A percentile compares a stretch with the other conserved stretches of the same genome.
These are phyloP conservation scores for Panurus biarmicus DNA, from an alignment of 2,113 vertebrate genomes.

Conservation along the genomic window DNA sequence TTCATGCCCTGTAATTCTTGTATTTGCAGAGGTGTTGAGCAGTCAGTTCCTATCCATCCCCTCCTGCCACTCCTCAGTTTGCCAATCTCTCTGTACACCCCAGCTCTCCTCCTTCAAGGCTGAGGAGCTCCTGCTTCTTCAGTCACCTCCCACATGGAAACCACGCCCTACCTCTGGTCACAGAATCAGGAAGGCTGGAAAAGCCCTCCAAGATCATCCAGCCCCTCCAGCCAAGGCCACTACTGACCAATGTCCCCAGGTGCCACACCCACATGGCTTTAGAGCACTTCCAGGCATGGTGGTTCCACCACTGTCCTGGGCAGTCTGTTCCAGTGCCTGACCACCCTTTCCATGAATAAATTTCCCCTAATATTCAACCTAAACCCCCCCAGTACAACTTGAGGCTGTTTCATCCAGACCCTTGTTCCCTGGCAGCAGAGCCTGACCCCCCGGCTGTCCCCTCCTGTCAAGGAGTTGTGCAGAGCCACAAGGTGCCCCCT, in stretches of 20 bases:
- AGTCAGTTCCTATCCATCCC: background rate
- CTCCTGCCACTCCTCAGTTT: background rate
- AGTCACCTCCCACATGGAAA: background rate
- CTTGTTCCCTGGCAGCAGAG: background rate
- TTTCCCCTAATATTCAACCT: no score
- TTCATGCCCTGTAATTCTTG: background rate
- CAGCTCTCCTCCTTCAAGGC: background rate
- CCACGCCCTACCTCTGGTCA: background rate
- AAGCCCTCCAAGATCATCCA: background rate
- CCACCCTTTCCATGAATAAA: no score
- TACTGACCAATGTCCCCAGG: rapidly evolving
- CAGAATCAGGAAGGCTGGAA: background rate
- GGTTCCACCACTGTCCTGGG: background rate
- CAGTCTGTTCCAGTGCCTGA: background rate
- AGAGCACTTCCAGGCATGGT: background rate
- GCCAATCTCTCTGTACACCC: background rate
- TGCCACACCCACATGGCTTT: background rate
- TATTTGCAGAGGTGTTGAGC: background rate
- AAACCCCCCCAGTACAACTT: rapidly evolving
- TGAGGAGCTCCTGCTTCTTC: background rate
- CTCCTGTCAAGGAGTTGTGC: background rate
- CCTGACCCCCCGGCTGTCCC: rapidly evolving
- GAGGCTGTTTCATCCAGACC: background rate
- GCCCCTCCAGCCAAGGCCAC: background rate
- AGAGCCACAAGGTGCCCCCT: background rate